Evolutionary conservation across 2,797 vertebrate species (phyloP), one percentile per base, ranked within the genome.

Genomic region (Fistularia tabacaria): DNA sequence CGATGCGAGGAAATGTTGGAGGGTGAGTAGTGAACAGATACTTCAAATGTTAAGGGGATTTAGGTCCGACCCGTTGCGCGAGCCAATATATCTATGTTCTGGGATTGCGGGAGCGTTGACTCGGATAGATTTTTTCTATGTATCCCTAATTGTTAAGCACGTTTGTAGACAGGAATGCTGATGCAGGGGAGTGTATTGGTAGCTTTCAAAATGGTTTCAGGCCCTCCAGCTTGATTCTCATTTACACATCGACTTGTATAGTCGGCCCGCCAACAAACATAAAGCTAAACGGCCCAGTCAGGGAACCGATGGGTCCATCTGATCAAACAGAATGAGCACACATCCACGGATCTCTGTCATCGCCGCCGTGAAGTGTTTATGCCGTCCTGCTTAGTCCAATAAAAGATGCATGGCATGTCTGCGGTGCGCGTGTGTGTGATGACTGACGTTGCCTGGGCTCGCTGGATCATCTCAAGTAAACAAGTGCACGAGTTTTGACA

Each of bases 1-100:
- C 91, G 76, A 37, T 98, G 96, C 82, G 91, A 95, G 69, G 94
- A 96, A 80, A 88, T 79, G 62, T 83, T 94, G 79, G 87, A 71
- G 0, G 82, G 96, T 98, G 87, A 93, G 94, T 84, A 42, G 8
- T 50, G 0, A 38, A 4, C 36, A 43, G 6, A 36, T 12, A 54
- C 43, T 3, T 50, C 38, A 11, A 12, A 0, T 9, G 6, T 14
- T 1, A 49, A 51, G 46, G 14, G 10, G 14, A 53, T 53, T 55
- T 25, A 42, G 7, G 37, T 0, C 36, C 44, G 7, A 10, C 54
- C 40, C 54, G 38, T 8, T 10, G 25, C 25, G 25, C 2, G 25
- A 25, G 25, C 25, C 25, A 25, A 25, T 25, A 25, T 25, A 25
- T 25, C 25, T 25, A 25, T 25, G 25, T 25, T 25, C 25, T 25